These are phyloP conservation scores for Danaus chrysippus DNA, from an alignment of 2,888 invertebrate genomes.

Conservation along the genomic window DNA sequence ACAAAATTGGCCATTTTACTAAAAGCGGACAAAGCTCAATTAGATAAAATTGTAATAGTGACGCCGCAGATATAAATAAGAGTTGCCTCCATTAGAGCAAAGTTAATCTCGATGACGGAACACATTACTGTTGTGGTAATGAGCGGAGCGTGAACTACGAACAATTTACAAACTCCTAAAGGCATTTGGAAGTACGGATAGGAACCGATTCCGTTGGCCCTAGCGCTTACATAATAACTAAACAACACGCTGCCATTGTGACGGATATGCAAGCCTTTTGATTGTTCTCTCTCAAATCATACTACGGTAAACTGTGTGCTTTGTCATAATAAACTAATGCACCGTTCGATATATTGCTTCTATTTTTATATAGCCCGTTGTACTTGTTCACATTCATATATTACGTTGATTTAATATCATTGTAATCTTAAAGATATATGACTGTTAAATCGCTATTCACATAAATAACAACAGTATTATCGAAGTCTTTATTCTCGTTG, in stretches of 20 bases:
- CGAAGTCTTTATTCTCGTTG: too few species aligned
- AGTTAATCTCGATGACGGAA: slow-evolving; percentile 78
- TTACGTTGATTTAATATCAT: too few species aligned
- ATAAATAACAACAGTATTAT: too few species aligned
- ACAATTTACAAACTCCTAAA: slow-evolving; percentile 70
- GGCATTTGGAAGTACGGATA: slow-evolving; percentile 51
- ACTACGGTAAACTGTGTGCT: slow-evolving; percentile 7
- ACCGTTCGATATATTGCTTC: background rate
- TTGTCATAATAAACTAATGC: slow-evolving; percentile 11
- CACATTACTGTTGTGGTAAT: slow-evolving; percentile 68
- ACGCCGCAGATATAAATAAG: slow-evolving; percentile 66
- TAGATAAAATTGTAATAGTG: slow-evolving; percentile 71
- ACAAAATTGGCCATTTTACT: slow-evolving; percentile 74
- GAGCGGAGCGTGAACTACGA: slow-evolving; percentile 67
- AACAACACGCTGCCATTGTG: slow-evolving; percentile 40
- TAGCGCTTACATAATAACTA: slow-evolving; percentile 38
- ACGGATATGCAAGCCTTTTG: slow-evolving; percentile 34
- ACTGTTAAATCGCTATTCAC: too few species aligned
- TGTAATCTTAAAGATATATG: too few species aligned
- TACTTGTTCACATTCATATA: too few species aligned
- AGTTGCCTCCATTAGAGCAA: slow-evolving; percentile 64
- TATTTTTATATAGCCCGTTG: background rate
- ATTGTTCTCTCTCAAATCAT: slow-evolving; percentile 26
- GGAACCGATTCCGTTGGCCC: slow-evolving; percentile 40
- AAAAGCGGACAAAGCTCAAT: slow-evolving; percentile 74